Base-by-base conservation (phyloP, 2,888 invertebrate genomes). In the Vanessa cardui region DNA sequence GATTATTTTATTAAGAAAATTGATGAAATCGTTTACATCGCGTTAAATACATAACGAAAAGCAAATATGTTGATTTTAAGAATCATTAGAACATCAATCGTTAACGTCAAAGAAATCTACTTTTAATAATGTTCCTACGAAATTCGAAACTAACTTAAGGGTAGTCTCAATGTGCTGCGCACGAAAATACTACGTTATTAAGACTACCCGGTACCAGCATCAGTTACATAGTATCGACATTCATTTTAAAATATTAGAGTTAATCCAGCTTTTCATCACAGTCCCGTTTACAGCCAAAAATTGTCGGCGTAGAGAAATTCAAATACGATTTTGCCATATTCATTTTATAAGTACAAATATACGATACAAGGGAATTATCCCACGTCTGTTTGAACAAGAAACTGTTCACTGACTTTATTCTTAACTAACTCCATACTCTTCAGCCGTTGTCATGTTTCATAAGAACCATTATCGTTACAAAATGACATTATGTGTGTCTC, bases 381-480 rank as follows among this genome's bases (percentile, higher is more conserved):
- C 26, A 15, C 15, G 26, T 4, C 21, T 33, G 8, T n/a, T n/a
- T 54, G 26, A 52, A 26, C 16, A 16, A 9, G 6, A 26, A 26
- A 39, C 39, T 18, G 33, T 39, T 56, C 18, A 8, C 56, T 18
- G 18, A 39, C 20, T 9, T 39, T 39, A 56, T 39, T 26, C 56
- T 8, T 56, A 39, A 47, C 47, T n/a, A 47, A 5, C n/a, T 33
- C 33, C 33, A 9, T 18, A 39, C 12, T 18, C 47, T 18, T 18
- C 3, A 56, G n/a, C 9, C 18, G 39, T 18, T 21, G 9, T 44
- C 45, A 64, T 59, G 50, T 64, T 52, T 26, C n/a, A 21, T 12
- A 58, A 61, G 60, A 67, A 70, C 54, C 62, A 64, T 67, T 64
- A 64, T 69, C 69, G 64, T 73, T 68, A 68, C 70, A 62, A 52